Percentiles rank a stretch among this genome's conserved stretches.
These are phyloP conservation scores for Aphidius colemani DNA, from an alignment of 2,888 invertebrate genomes.

Conservation along the genomic window DNA sequence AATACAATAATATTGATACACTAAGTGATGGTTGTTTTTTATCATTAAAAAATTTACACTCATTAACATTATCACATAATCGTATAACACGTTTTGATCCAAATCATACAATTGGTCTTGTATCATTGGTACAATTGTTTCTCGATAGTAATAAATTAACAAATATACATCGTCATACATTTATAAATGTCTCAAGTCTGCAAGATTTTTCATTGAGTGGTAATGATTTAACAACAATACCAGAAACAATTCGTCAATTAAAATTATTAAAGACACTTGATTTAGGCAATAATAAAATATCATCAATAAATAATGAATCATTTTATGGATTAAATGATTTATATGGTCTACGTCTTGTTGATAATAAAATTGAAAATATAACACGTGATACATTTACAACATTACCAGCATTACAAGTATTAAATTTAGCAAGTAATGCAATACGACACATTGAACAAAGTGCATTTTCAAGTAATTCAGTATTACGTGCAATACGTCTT, in stretches of 20 bases:
- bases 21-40: slow-evolving; percentile 77
- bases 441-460: slow-evolving; percentile 78
- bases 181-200: slow-evolving; percentile 78
- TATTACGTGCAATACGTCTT: slow-evolving; percentile 75
- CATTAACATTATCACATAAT: slow-evolving; percentile 75
- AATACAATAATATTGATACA: slow-evolving; percentile 71
- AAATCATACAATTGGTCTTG: slow-evolving; percentile 74
- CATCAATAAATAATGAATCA: slow-evolving; percentile 71
- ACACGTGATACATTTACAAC: slow-evolving; percentile 76
- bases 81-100: slow-evolving; percentile 71
- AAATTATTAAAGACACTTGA: slow-evolving; percentile 76
- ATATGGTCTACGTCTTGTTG: slow-evolving; percentile 76
- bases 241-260: slow-evolving; percentile 73
- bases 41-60: slow-evolving; percentile 77
- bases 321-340: slow-evolving; percentile 77
- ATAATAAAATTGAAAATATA: slow-evolving; percentile 78
- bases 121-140: slow-evolving; percentile 74
- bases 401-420: slow-evolving; percentile 73
- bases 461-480: slow-evolving; percentile 75
- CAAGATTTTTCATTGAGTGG: slow-evolving; percentile 78
- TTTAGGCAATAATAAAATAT: slow-evolving; percentile 81
- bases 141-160: slow-evolving; percentile 77
- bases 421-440: slow-evolving; percentile 81
- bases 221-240: slow-evolving; percentile 73
- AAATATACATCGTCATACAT: slow-evolving; percentile 71